phyloP scores from a whole-genome alignment of 2,888 invertebrate genomes.

The Chydorus sphaericus region DNA sequence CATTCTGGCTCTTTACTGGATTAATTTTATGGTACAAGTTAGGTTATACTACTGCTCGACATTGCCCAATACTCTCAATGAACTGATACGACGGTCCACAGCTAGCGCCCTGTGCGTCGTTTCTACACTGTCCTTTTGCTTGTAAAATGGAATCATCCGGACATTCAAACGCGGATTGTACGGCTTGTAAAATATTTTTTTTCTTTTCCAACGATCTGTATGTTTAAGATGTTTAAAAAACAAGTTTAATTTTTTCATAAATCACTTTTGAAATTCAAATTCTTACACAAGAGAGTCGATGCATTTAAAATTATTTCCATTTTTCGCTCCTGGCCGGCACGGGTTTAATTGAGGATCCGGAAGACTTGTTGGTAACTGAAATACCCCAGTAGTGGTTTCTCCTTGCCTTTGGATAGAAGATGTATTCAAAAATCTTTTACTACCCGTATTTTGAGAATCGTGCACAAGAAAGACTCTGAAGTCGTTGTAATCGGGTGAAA shows the following conservation, averaged over 20 bases:
- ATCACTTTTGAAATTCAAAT: too few species aligned
- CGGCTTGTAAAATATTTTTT: not conserved
- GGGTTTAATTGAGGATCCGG: not conserved
- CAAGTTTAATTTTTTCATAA: too few species aligned
- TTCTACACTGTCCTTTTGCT: not conserved
- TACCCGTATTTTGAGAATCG: too few species aligned
- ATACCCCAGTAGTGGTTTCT: not conserved
- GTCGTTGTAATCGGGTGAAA: too few species aligned
- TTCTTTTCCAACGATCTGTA: not conserved
- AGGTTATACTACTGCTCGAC: too few species aligned
- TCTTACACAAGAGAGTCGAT: conserved; percentile 8
- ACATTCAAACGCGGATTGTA: not conserved
- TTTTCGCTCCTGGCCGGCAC: not conserved
- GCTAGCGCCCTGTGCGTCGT: not conserved
- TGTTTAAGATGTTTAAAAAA: not conserved
- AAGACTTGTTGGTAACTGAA: not conserved
- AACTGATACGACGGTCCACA: conserved; percentile 1
- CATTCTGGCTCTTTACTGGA: too few species aligned
- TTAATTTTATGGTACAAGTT: too few species aligned
- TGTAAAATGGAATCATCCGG: not conserved
- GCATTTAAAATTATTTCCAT: conserved; percentile 11
- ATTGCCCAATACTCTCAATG: not conserved
- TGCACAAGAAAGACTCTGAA: too few species aligned
- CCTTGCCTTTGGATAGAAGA: too few species aligned
- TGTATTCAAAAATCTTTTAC: too few species aligned